phyloP scores from a whole-genome alignment of 2,797 vertebrate species.

The Anguilla pacifica region DNA sequence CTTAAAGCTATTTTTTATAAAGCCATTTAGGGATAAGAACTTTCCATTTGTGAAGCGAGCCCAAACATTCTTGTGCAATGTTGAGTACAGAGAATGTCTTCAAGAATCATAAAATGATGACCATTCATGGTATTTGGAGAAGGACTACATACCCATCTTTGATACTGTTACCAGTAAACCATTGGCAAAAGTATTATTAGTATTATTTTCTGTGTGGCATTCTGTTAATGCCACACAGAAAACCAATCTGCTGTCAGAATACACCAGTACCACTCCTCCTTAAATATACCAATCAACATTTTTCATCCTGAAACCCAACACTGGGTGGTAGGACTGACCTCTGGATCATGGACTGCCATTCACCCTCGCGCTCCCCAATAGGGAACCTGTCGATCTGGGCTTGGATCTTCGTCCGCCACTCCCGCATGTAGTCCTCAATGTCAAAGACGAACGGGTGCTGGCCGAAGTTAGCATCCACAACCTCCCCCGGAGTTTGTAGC shows the following conservation, averaged over 20 bases:
- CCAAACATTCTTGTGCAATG: not conserved
- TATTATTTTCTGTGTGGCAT: not conserved
- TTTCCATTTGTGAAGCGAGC: not conserved
- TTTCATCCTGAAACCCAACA: not conserved
- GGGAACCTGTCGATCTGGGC: constrained; percentile 91
- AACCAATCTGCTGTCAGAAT: not conserved
- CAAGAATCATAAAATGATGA: not conserved
- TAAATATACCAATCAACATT: not conserved
- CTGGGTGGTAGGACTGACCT: constrained; percentile 76
- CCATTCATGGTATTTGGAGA: not conserved
- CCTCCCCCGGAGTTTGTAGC: constrained; percentile 96
- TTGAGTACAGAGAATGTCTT: not conserved
- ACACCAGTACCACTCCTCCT: not conserved
- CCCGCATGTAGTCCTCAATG: constrained; percentile 98
- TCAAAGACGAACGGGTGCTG: constrained; percentile 96
- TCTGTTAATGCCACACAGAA: not conserved
- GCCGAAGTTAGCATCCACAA: constrained; percentile 95
- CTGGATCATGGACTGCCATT: constrained; percentile 98
- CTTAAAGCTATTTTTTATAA: not conserved
- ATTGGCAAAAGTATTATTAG: not conserved
- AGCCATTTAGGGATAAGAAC: not conserved
- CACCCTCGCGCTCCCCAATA: constrained; percentile 90
- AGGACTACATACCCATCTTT: not conserved
- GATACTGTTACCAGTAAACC: not conserved
- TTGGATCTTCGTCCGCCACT: constrained; percentile 96